Percentiles rank a stretch among this genome's conserved stretches.
Evolutionary conservation across 2,113 vertebrate species (phyloP).

Genomic region (Galemys pyrenaicus): DNA sequence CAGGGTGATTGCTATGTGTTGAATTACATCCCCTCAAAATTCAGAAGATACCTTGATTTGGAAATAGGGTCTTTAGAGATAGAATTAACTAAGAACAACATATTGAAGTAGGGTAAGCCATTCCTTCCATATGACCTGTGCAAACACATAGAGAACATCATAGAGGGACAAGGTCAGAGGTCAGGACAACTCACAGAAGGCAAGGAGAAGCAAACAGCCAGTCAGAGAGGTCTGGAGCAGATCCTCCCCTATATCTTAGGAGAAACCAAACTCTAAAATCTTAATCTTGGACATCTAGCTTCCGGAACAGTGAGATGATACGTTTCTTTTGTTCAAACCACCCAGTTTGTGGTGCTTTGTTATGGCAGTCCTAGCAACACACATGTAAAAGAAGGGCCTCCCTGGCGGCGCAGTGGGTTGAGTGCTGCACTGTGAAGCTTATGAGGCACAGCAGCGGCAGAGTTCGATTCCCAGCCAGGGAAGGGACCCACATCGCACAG

Average conservation of each 20-base stretch:
- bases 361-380: background rate
- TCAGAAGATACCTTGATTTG: background rate
- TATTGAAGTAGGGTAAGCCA: no score
- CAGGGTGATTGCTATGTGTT: background rate
- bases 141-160: fast-evolving
- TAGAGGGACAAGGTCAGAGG: background rate
- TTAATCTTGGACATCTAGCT: background rate
- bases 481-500: no score
- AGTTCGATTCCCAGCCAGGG: no score
- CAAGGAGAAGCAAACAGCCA: fast-evolving
- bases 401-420: no score
- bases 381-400: no score
- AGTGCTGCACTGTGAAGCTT: no score
- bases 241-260: background rate
- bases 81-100: background rate
- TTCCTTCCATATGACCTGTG: background rate
- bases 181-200: fast-evolving
- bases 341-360: background rate
- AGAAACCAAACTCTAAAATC: no score
- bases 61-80: background rate
- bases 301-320: background rate
- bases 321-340: background rate
- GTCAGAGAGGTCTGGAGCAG: background rate
- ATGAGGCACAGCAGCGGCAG: no score
- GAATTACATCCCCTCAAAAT: background rate